phyloP scores from a whole-genome alignment of 2,113 vertebrate genomes.

The Tauraco erythrolophus region DNA sequence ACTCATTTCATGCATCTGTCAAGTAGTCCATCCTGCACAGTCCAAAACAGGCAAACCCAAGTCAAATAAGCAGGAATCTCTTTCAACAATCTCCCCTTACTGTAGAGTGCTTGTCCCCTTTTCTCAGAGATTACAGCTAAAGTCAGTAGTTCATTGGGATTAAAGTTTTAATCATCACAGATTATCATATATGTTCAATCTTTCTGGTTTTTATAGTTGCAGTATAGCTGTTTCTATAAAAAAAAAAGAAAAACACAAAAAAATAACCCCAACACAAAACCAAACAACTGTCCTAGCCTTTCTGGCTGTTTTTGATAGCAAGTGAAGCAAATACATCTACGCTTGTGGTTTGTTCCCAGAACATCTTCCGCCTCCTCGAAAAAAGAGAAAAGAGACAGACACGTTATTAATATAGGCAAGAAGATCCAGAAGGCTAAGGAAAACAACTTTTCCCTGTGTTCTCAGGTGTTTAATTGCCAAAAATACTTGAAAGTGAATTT shows the following conservation, averaged over 20 bases:
- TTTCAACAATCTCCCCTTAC: not conserved
- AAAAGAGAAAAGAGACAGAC: not conserved
- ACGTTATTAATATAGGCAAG: not conserved
- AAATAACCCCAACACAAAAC: too few relatives aligned
- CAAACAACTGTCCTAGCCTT: not conserved
- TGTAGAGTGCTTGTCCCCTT: not conserved
- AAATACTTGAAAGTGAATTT: not conserved
- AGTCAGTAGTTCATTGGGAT: not conserved
- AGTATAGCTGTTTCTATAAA: not conserved
- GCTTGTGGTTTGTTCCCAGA: not conserved
- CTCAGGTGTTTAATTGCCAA: not conserved
- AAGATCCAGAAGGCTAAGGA: not conserved
- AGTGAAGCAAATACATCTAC: not conserved
- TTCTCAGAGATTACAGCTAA: not conserved
- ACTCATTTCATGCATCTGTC: not conserved
- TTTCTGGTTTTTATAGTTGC: not conserved
- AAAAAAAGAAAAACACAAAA: too few relatives aligned
- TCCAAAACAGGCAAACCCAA: not conserved
- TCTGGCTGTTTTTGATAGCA: not conserved
- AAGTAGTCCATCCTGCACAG: not conserved
- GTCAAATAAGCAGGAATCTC: not conserved
- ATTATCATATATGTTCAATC: not conserved
- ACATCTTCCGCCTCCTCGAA: not conserved
- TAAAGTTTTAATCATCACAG: not conserved
- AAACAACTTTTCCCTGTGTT: not conserved